Evolutionary conservation across 2,797 vertebrate genomes (phyloP).

Genomic region (Lacerta bilineata): DNA sequence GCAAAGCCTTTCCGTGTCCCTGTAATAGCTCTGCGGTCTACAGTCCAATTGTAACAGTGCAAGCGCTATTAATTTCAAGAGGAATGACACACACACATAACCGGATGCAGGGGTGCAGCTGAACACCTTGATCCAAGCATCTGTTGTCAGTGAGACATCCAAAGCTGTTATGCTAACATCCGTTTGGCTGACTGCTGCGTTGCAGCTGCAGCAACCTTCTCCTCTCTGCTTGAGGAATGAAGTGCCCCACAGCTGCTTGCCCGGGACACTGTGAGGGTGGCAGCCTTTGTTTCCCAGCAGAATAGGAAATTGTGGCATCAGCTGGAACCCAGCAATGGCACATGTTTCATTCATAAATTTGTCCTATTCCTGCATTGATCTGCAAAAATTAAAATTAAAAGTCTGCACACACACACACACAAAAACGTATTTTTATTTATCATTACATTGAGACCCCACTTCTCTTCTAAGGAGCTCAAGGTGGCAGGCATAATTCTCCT

Average conservation of each 20-base stretch:
- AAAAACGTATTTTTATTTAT: no score
- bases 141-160: not conserved
- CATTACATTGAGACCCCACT: no score
- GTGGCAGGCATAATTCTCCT: no score
- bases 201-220: not conserved
- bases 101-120: not conserved
- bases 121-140: not conserved
- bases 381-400: no score
- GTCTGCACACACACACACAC: no score
- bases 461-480: no score
- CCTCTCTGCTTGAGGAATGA: not conserved
- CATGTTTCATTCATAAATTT: no score
- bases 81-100: not conserved
- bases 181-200: not conserved
- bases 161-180: not conserved
- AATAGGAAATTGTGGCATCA: not conserved
- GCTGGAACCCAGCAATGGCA: no score
- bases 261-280: not conserved
- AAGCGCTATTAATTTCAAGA: not conserved
- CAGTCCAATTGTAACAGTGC: not conserved
- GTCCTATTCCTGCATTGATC: no score
- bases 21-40: not conserved
- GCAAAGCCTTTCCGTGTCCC: not conserved
- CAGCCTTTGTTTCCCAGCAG: no score
- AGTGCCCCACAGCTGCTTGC: not conserved